Evolutionary conservation across 2,113 vertebrate species (phyloP), one percentile per base, ranked within the genome.

Genomic region (Sylvia atricapilla): DNA sequence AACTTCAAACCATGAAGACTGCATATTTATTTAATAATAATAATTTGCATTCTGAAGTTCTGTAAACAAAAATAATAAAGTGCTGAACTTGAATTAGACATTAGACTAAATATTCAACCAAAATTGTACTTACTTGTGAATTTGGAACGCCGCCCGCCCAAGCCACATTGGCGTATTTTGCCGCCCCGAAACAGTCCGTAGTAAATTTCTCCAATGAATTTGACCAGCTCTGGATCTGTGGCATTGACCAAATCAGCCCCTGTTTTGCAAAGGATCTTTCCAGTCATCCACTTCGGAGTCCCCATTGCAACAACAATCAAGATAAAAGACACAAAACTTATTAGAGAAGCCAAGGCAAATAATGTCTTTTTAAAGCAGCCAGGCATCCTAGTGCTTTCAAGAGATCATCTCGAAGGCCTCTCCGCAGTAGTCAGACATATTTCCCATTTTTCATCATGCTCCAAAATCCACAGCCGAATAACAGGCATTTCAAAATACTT

Each of bases 181-280:
- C 98, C 98, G 0, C 99, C 99, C 85, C 80, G 98, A 94, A 99
- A 99, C 72, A 99, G 98, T 24, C 99, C 99, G 0, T 98, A 99
- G 96, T 99, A 98, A 95, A 99, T 98, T 80, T 99, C 97, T 69
- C 99, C 99, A 7, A 98, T 98, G 97, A 99, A 99, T 84, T 99
- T 98, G 37, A 98, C 97, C 83, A 99, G 92, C 96, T 99, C 99
- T 11, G 98, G 98, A 27, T 98, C 97, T 0, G 99, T 99, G 60
- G 99, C 99, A 23, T 99, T 99, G 74, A 99, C 99, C 73, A 99
- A 96, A 49, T 99, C 99, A 28, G 97, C 99, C 59, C 99, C 99
- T 3, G 99, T 99, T 97, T 99, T 99, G 94, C 99, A 99, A 44
- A 99, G 98, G 90, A 99, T 99, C 90, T 97, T 98, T 13, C 98